These are phyloP conservation scores for Cotesia chilonis DNA, from an alignment of 1,140 invertebrate genomes.

Conservation along the genomic window DNA sequence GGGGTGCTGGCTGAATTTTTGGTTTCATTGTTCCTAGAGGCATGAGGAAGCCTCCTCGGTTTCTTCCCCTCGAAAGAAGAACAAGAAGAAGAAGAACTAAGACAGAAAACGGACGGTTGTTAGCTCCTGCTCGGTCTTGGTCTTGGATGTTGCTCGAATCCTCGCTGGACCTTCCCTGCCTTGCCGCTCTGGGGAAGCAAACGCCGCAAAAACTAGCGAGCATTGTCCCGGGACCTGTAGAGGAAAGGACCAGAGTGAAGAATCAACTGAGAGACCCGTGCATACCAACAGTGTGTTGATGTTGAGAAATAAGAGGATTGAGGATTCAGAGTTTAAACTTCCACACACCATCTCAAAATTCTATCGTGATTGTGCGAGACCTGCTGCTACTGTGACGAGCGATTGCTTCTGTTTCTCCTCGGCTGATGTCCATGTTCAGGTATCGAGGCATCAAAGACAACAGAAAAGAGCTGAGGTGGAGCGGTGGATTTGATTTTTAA, in stretches of 20 bases:
- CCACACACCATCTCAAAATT: slow-evolving; percentile 31
- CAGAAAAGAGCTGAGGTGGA: slow-evolving; percentile 14
- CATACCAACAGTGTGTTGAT: slow-evolving; percentile 50
- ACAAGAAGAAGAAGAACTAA: slow-evolving; percentile 30
- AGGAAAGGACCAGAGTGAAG: slow-evolving; percentile 10
- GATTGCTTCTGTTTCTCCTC: no score
- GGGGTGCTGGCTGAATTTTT: slow-evolving; percentile 54
- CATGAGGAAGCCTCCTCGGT: slow-evolving; percentile 27
- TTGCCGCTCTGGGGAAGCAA: slow-evolving; percentile 52
- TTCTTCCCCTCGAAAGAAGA: slow-evolving; percentile 25
- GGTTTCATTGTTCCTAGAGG: slow-evolving; percentile 56
- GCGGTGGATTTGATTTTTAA: slow-evolving; percentile 65
- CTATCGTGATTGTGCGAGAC: slow-evolving; percentile 45
- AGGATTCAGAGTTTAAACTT: slow-evolving; percentile 18
- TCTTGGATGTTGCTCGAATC: slow-evolving; percentile 47
- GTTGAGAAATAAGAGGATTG: not conserved
- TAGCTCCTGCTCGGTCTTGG: slow-evolving; percentile 35
- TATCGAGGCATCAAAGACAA: slow-evolving; percentile 36
- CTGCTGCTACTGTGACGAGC: not conserved
- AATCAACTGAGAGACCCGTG: slow-evolving; percentile 47
- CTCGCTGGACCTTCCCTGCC: slow-evolving; percentile 41
- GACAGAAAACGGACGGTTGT: slow-evolving; percentile 7
- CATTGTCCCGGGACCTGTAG: slow-evolving; percentile 56
- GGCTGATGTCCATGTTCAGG: slow-evolving; percentile 9
- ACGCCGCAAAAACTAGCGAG: slow-evolving; percentile 63